Conservation (phyloP, 2,113 vertebrate species). For the Psophia crepitans region DNA sequence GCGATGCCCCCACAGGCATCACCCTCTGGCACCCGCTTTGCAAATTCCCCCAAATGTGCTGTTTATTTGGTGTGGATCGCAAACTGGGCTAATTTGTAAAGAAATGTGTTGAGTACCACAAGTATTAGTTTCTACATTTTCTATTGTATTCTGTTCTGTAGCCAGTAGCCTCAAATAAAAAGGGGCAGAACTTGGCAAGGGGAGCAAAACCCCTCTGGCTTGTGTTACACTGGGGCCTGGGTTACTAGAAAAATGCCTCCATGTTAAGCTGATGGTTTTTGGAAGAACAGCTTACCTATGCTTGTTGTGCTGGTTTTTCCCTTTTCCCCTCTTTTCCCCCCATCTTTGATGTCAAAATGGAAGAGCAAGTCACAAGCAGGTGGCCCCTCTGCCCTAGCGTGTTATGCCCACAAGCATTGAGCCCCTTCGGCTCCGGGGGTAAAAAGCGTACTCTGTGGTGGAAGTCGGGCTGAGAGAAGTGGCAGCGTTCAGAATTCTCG, state of each 20-base stretch:
- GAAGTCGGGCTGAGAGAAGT: neutral
- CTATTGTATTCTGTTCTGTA: neutral
- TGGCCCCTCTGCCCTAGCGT: neutral
- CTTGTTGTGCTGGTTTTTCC: neutral
- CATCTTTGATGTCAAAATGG: neutral
- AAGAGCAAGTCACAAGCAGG: neutral
- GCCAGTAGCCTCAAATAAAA: neutral
- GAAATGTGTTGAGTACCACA: neutral
- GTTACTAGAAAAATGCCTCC: neutral
- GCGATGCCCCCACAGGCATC: neutral
- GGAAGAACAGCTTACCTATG: neutral
- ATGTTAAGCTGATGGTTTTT: neutral
- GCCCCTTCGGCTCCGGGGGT: neutral
- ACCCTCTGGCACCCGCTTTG: neutral
- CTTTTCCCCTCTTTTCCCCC: rapidly evolving
- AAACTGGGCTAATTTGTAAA: neutral
- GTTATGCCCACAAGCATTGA: too few species aligned
- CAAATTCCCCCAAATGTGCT: neutral
- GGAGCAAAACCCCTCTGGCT: neutral
- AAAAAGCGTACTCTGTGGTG: neutral
- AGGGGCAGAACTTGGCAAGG: neutral
- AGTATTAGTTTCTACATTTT: neutral
- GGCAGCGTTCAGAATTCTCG: neutral
- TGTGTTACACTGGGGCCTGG: neutral
- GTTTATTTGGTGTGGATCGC: neutral